phyloP scores from a whole-genome alignment of 2,888 invertebrate species.

The Volucella inflata region DNA sequence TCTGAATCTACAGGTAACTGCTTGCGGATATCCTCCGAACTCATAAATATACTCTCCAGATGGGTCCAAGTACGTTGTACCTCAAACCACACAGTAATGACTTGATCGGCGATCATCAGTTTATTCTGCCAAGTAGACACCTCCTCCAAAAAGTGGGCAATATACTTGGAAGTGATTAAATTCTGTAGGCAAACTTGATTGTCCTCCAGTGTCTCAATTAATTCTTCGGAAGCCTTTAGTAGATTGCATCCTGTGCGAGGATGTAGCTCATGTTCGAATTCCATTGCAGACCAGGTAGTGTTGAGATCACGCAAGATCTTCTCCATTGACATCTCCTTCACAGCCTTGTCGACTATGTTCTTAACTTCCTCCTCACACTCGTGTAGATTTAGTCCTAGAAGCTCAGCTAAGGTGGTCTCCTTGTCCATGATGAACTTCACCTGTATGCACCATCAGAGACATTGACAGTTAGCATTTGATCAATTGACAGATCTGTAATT shows the following conservation, averaged over 20 bases:
- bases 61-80: conserved; percentile 99
- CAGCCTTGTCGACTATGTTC: conserved; percentile 98
- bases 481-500: not conserved
- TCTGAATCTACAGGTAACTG: conserved; percentile 97
- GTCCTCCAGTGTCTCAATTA: conserved; percentile 98
- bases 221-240: conserved; percentile 95
- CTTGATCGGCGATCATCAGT: conserved; percentile 96
- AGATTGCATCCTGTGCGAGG: conserved; percentile 93
- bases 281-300: conserved; percentile 95
- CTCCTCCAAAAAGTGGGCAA: conserved; percentile 97
- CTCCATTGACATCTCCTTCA: conserved; percentile 99
- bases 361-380: conserved; percentile 99
- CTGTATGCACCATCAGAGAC: conserved; percentile 83
- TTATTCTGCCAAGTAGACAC: conserved; percentile 97
- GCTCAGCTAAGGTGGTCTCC: conserved; percentile 95
- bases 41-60: conserved; percentile 98
- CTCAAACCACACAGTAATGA: conserved; percentile 96
- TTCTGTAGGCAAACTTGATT: conserved; percentile 98
- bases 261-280: conserved; percentile 95
- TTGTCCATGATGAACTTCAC: conserved; percentile 97
- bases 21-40: conserved; percentile 97
- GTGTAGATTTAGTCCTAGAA: conserved; percentile 95
- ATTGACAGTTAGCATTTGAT: conserved; percentile 12
- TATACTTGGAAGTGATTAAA: conserved; percentile 97
- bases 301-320: conserved; percentile 95